Conservation (phyloP, 1,140 invertebrate genomes). For the Drosophila dunni region DNA sequence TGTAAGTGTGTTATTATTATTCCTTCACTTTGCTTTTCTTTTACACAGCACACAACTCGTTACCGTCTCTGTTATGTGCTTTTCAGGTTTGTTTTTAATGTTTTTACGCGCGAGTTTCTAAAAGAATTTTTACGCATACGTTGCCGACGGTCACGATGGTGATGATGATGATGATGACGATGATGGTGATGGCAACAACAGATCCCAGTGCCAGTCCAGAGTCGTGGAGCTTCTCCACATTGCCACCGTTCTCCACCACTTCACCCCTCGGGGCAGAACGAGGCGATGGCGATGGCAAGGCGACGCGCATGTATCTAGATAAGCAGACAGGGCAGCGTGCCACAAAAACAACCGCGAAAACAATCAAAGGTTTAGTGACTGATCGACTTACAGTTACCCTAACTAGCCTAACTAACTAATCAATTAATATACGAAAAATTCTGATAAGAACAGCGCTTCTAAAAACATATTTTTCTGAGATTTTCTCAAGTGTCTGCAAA, state of each 20-base stretch:
- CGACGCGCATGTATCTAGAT: constrained; percentile 63
- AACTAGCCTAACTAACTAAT: not conserved
- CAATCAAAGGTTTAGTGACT: not conserved
- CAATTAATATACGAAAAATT: not conserved
- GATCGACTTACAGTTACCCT: constrained; percentile 25
- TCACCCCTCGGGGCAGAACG: not conserved
- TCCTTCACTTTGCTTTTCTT: constrained; percentile 15
- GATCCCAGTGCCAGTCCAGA: constrained; percentile 46
- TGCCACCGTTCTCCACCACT: constrained; percentile 14
- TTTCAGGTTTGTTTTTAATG: constrained; percentile 61
- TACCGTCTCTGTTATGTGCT: constrained; percentile 20
- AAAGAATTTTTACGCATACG: constrained; percentile 68
- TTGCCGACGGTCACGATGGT: constrained; percentile 16
- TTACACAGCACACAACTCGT: constrained; percentile 28
- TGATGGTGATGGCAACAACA: constrained; percentile 44
- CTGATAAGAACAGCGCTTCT: too few relatives aligned
- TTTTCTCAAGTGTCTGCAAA: too few relatives aligned
- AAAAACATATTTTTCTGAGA: too few relatives aligned
- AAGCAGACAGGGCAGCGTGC: constrained; percentile 55
- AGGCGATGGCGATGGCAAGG: constrained; percentile 24
- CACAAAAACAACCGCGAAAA: constrained; percentile 36
- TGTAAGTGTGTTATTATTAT: constrained; percentile 4
- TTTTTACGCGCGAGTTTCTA: constrained; percentile 58
- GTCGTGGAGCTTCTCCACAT: constrained; percentile 40
- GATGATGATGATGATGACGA: constrained; percentile 18